Base-by-base conservation (phyloP, 2,888 invertebrate genomes). In the Scaptomyza tumidula region DNA sequence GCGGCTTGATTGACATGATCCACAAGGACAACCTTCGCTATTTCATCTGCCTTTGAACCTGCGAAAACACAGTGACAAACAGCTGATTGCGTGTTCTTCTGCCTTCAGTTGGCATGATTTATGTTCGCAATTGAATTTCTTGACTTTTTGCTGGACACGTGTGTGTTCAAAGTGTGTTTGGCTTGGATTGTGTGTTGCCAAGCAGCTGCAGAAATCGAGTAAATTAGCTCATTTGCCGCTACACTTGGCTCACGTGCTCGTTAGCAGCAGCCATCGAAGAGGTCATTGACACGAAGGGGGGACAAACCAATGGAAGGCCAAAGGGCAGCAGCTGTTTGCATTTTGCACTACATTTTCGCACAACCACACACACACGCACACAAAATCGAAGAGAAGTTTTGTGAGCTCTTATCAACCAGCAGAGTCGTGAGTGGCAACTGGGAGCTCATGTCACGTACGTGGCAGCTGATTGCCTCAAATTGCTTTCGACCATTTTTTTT, bases 151-250 rank as follows among this genome's bases (percentile, higher is more conserved):
- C 44, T 43, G 46, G 75, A 71, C 83, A 86, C 83, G 80, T 84
- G 81, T 63, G 71, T 59, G 52, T 37, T 2, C 19, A 19, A 19
- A 19, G 13, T 13, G 31, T 1, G 33, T 24, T 2, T 6, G 31
- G 31, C 1, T 31, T 31, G 31, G 31, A 31, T 16, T 14, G 61
- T 49, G 35, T 35, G 44, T 44, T 35, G 50, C 49, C 61, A 46
- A 71, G 61, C 33, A 74, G 54, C 50, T 61, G 29, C 44, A 24
- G 69, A 69, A 78, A 73, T 73, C 54, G 72, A 77, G 74, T 75
- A 90, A 90, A 89, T 89, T 89, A 90, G 89, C 90, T 90, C 77
- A 78, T 90, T 90, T 90, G 86, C 88, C 81, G 87, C 81, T 88
- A 90, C 89, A 89, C 78, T 80, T 86, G 83, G 68, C 89, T 88